These are phyloP conservation scores for Phyto melanocephala DNA, from an alignment of 2,888 invertebrate species.

Conservation along the genomic window DNA sequence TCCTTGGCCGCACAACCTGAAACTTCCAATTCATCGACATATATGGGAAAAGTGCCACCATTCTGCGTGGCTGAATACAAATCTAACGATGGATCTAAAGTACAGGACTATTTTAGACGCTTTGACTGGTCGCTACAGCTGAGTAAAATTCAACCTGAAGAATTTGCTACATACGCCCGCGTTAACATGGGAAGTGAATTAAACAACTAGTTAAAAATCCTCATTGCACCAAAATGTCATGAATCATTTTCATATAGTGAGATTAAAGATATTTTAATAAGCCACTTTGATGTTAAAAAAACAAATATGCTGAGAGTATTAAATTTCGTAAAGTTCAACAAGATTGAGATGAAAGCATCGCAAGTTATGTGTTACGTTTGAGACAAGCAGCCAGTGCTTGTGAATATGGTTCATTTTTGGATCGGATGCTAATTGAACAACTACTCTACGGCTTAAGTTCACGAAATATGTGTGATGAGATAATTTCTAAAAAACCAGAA, in stretches of 20 bases:
- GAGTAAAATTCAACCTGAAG: slow-evolving; percentile 28
- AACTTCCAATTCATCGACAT: neutral
- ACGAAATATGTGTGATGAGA: slow-evolving; percentile 38
- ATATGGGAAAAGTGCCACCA: slow-evolving; percentile 11
- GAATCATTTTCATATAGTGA: neutral
- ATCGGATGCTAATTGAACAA: slow-evolving; percentile 62
- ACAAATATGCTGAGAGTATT: slow-evolving; percentile 29
- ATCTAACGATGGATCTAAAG: neutral
- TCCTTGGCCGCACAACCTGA: neutral
- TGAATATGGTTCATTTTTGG: slow-evolving; percentile 28
- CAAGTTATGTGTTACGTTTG: slow-evolving; percentile 19
- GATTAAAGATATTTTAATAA: neutral
- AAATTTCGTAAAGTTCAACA: slow-evolving; percentile 32
- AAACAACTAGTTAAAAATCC: slow-evolving; percentile 41
- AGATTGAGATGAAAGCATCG: neutral
- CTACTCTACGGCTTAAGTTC: slow-evolving; percentile 45
- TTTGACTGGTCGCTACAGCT: slow-evolving; percentile 48
- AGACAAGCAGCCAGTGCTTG: neutral
- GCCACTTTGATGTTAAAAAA: slow-evolving; percentile 19
- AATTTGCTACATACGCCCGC: slow-evolving; percentile 38
- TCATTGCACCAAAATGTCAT: neutral
- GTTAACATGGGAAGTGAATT: slow-evolving; percentile 57
- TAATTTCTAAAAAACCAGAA: slow-evolving; percentile 48
- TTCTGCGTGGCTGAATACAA: slow-evolving; percentile 39
- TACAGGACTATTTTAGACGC: slow-evolving; percentile 48